phyloP scores from a whole-genome alignment of 1,140 invertebrate species.

The Formica exsecta region DNA sequence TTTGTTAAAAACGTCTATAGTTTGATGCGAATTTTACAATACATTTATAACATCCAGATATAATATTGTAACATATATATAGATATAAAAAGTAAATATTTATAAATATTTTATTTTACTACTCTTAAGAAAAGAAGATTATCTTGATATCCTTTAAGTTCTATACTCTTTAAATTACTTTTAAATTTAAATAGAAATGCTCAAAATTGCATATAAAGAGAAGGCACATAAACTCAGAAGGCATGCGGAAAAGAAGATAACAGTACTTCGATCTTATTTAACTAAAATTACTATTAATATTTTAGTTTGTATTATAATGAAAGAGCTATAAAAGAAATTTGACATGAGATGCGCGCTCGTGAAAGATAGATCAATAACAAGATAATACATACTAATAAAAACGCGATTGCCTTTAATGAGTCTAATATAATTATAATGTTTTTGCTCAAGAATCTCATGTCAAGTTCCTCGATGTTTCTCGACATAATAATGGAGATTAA shows the following conservation, averaged over 20 bases:
- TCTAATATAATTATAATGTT: not conserved
- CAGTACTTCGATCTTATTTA: slow-evolving; percentile 9
- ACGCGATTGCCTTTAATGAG: not conserved
- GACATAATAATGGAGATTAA: not conserved
- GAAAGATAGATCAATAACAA: not conserved
- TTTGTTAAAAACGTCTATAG: not conserved
- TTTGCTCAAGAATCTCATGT: slow-evolving; percentile 21
- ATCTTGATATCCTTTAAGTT: slow-evolving; percentile 8
- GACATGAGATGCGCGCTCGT: not conserved
- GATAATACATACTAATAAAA: slow-evolving; percentile 1
- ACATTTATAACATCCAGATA: not conserved
- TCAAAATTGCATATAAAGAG: slow-evolving; percentile 13
- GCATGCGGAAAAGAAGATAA: slow-evolving; percentile 35
- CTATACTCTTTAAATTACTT: too few species aligned
- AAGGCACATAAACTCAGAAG: slow-evolving; percentile 27
- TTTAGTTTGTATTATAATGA: not conserved
- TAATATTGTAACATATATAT: not conserved
- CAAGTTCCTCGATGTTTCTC: slow-evolving; percentile 20
- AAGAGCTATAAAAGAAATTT: slow-evolving; percentile 1
- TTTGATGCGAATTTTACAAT: slow-evolving; percentile 23
- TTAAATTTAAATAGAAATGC: not conserved
- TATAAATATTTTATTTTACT: not conserved
- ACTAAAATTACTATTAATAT: not conserved
- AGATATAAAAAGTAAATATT: not conserved
- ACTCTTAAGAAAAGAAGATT: slow-evolving; percentile 7